Evolutionary conservation across 35 echinoderm and acorn worm genomes (phyloP).

Genomic region (Ptychodera flava): DNA sequence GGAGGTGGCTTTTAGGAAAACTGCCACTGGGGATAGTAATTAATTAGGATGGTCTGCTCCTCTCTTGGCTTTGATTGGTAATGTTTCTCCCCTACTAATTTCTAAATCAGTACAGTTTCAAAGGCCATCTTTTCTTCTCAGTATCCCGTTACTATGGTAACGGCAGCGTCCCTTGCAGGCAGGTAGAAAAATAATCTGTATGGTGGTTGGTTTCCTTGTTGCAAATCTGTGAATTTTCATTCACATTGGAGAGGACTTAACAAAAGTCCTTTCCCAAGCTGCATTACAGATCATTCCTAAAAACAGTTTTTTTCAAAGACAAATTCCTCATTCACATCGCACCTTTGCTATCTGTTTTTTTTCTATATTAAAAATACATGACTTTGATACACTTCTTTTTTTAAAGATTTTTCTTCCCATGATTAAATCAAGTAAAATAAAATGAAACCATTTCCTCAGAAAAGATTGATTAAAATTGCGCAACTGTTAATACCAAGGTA

Average conservation of each 20-base stretch:
- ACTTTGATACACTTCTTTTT: too few species aligned
- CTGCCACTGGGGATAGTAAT: background rate
- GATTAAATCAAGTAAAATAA: too few species aligned
- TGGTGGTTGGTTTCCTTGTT: background rate
- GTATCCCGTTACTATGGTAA: background rate
- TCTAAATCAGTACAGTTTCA: background rate
- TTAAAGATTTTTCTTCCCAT: too few species aligned
- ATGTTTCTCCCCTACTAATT: background rate
- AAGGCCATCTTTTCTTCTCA: background rate
- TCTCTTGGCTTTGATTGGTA: background rate
- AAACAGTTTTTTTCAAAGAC: too few species aligned
- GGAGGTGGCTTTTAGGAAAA: background rate
- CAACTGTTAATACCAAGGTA: too few species aligned
- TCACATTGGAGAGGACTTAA: too few species aligned
- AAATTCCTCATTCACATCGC: background rate
- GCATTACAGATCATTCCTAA: background rate
- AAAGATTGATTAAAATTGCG: too few species aligned
- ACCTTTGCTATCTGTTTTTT: background rate
- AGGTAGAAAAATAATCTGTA: background rate
- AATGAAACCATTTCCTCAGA: too few species aligned
- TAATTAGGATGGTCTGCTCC: background rate
- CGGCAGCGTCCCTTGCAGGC: background rate
- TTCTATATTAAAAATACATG: background rate
- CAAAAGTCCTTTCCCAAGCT: background rate
- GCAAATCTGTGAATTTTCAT: background rate